phyloP scores from a whole-genome alignment of 2,888 invertebrate species.

The Drosophila ochracea region DNA sequence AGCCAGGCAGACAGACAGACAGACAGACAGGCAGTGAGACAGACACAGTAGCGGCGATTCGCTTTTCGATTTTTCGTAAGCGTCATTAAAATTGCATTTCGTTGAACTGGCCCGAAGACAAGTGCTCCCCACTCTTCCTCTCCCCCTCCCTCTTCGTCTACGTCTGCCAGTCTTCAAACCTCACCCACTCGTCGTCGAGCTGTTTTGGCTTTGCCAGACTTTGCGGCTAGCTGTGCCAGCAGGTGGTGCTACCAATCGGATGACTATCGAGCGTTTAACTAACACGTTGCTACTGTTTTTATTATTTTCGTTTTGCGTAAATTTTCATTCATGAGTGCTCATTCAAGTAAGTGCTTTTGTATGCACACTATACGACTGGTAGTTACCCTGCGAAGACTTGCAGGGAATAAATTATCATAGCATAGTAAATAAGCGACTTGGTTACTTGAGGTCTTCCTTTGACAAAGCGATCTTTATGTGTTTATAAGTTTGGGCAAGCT shows the following conservation, averaged over 20 bases:
- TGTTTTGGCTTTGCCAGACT: slow-evolving; percentile 63
- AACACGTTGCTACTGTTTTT: slow-evolving; percentile 48
- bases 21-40: not conserved
- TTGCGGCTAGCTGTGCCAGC: slow-evolving; percentile 54
- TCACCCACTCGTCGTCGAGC: slow-evolving; percentile 9
- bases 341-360: slow-evolving; percentile 1
- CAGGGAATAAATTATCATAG: not conserved
- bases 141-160: not conserved
- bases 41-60: slow-evolving; percentile 52
- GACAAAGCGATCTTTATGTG: not conserved
- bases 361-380: not conserved
- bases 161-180: slow-evolving; percentile 15
- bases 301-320: slow-evolving; percentile 39
- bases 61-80: slow-evolving; percentile 58
- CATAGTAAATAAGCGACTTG: not conserved
- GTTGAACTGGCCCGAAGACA: slow-evolving; percentile 57
- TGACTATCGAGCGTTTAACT: slow-evolving; percentile 68
- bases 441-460: not conserved
- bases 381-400: not conserved
- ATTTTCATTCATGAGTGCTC: slow-evolving; percentile 61
- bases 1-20: not conserved
- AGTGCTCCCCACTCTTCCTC: slow-evolving; percentile 1
- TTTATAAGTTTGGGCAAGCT: not conserved
- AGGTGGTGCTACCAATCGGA: slow-evolving; percentile 35
- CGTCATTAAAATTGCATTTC: slow-evolving; percentile 78